Base-by-base conservation (phyloP, 1,140 invertebrate species). In the Theocolax elegans region DNA sequence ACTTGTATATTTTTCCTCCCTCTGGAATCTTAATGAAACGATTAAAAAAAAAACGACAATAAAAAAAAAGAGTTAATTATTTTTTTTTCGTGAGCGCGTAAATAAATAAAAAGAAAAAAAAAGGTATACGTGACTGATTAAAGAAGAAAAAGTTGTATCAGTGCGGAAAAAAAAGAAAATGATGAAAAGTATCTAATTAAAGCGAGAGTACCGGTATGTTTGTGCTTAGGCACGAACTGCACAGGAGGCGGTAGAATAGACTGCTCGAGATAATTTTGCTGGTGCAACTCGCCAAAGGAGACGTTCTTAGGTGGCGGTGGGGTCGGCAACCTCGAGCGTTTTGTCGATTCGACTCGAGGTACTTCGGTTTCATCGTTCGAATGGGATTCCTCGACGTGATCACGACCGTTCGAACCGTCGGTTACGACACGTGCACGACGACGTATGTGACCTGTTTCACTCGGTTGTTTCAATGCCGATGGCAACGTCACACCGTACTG, bases 221-320 rank as follows among this genome's bases (percentile, higher is more conserved):
- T 80, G 72, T 86, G 84, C 66, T 82, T 84, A 19, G 79, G 77
- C n/a, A 85, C 75, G 56, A 83, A 86, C 49, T 85, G 84, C 56
- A 79, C 60, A 31, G 82, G 82, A 35, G 83, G 82, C 17, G 84
- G 83, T 21, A 84, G 72, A 17, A 85, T 84, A 1, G 81, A 54
- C 42, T 84, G 81, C 46, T 83, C 83, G 23, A 80, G 74, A 72
- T 80, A 83, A 64, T 53, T 78, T 54, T 83, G 80, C 51, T 82
- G 81, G 65, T 81, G 78, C 19, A 80, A 66, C 69, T 86, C 83
- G 25, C 84, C 82, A 46, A 87, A 87, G 12, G 84, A 86, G 19
- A 87, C 85, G 48, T 86, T 86, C 51, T 87, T 86, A 0, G 78
- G 31, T 1, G 83, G 79, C 1, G 84, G 81, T 0, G 84, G 81